phyloP scores from a whole-genome alignment of 2,797 vertebrate species.

The Poecile montanus region DNA sequence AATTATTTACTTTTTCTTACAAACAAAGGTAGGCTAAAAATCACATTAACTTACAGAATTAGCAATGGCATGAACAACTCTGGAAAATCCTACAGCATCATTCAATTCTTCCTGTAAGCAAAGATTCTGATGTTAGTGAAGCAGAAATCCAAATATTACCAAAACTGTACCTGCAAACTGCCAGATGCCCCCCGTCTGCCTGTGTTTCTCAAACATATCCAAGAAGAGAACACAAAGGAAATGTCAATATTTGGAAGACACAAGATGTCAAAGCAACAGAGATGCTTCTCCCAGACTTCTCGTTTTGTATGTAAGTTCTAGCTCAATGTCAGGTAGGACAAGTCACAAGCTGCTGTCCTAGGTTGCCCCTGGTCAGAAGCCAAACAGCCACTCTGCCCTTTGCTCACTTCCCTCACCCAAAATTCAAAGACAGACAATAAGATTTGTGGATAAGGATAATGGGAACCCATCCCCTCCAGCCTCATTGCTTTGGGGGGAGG shows the following conservation, averaged over 20 bases:
- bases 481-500: background rate
- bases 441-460: background rate
- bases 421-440: background rate
- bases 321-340: background rate
- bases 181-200: background rate
- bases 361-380: background rate
- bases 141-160: background rate
- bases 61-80: slow-evolving; percentile 92
- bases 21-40: background rate
- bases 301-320: background rate
- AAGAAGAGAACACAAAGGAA: background rate
- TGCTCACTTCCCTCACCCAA: background rate
- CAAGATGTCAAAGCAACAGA: background rate
- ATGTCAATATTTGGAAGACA: background rate
- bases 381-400: background rate
- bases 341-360: background rate
- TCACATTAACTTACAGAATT: slow-evolving; percentile 87
- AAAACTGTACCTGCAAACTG: background rate
- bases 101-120: slow-evolving; percentile 88
- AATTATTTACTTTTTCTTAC: background rate
- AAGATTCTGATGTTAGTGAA: slow-evolving; percentile 8
- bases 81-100: slow-evolving; percentile 97
- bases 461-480: too few relatives aligned
- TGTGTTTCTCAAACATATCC: background rate
- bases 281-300: background rate